These are phyloP conservation scores for Eutolmus rufibarbis DNA, from an alignment of 2,888 invertebrate species.

Conservation along the genomic window DNA sequence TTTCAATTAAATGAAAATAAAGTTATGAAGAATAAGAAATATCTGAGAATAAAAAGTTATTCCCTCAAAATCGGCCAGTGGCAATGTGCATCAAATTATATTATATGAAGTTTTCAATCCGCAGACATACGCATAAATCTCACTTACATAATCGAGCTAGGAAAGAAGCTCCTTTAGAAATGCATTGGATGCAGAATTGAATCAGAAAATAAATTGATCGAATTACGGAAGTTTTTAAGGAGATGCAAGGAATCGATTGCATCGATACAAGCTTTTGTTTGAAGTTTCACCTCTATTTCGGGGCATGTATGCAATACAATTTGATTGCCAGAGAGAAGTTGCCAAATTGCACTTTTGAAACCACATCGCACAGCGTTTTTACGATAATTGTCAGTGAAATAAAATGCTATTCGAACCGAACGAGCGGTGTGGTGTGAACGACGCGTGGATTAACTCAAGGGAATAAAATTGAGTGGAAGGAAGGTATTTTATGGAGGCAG, in stretches of 20 bases:
- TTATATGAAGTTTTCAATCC: not conserved
- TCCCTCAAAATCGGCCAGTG: not conserved
- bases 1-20: not conserved
- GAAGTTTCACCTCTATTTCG: not conserved
- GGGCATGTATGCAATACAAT: not conserved
- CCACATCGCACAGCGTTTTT: not conserved
- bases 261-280: not conserved
- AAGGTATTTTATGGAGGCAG: not conserved
- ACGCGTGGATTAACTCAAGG: not conserved
- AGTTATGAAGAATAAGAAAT: not conserved
- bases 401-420: not conserved
- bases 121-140: not conserved
- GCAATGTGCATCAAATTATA: not conserved
- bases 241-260: not conserved
- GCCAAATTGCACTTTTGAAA: not conserved
- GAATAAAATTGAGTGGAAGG: not conserved
- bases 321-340: not conserved
- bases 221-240: not conserved
- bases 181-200: not conserved
- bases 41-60: not conserved
- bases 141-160: not conserved
- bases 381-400: not conserved
- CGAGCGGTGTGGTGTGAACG: not conserved
- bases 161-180: not conserved
- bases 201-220: not conserved